Evolutionary conservation across 2,113 vertebrate species (phyloP).

Genomic region (Micromys minutus): DNA sequence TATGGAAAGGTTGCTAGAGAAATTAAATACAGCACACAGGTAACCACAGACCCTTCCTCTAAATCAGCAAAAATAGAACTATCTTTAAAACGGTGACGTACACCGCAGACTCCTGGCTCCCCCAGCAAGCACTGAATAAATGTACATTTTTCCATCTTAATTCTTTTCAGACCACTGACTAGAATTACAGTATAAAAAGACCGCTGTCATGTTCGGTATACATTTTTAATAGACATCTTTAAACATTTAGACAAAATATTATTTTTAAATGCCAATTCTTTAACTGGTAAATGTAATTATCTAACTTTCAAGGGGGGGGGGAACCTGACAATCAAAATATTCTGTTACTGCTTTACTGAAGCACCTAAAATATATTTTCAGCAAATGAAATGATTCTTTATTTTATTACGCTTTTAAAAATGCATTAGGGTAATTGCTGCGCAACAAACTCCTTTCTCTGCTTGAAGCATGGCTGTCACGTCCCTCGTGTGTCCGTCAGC

Average conservation of each 20-base stretch:
- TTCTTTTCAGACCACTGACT: constrained; percentile 83
- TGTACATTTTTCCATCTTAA: constrained; percentile 79
- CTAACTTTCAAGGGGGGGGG: constrained; percentile 82
- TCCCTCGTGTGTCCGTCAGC: constrained; percentile 92
- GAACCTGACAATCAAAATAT: constrained; percentile 94
- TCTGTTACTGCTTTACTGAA: constrained; percentile 91
- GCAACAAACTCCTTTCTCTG: constrained; percentile 94
- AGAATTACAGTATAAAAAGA: constrained; percentile 83
- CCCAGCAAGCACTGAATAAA: constrained; percentile 71
- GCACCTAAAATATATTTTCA: constrained; percentile 91
- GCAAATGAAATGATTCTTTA: constrained; percentile 90
- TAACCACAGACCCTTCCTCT: constrained; percentile 9
- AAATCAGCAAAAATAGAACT: constrained; percentile 57
- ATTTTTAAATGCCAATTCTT: constrained; percentile 86
- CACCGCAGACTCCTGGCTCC: constrained; percentile 69
- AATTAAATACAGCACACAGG: not conserved
- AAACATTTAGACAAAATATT: constrained; percentile 90
- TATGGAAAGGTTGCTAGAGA: not conserved
- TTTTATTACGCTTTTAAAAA: constrained; percentile 93
- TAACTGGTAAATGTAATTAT: constrained; percentile 89
- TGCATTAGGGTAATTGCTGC: constrained; percentile 98
- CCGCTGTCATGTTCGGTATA: constrained; percentile 82
- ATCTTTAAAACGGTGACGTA: constrained; percentile 30
- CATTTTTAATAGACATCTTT: constrained; percentile 83
- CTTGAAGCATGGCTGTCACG: constrained; percentile 90